Base-by-base conservation (phyloP, 2,113 vertebrate genomes). In the Colaptes auratus region DNA sequence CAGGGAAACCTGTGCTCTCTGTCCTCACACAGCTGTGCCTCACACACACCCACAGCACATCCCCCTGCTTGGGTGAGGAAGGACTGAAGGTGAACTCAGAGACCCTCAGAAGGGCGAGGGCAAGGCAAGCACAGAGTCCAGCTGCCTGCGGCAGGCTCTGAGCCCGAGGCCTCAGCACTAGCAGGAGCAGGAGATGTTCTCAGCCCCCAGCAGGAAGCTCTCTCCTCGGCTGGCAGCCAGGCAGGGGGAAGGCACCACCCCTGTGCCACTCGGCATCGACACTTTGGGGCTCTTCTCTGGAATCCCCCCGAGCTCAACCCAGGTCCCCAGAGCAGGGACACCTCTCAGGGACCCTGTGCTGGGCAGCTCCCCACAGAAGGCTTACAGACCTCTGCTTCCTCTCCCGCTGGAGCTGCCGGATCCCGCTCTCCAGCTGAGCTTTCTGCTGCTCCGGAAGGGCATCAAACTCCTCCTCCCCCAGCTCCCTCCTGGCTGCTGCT, bases 381-480 rank as follows among this genome's bases (percentile, higher is more conserved):
- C 48, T 78, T 70, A 78, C 96, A 74, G 75, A 99, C 99, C 97
- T 98, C 86, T 94, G 94, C 48, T 95, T 98, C 76, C 92, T 93
- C 46, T 98, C 94, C 25, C 35, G 79, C 12, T 98, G 69, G 10
- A 79, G 91, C 75, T 96, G 82, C 86, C 92, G 89, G 9, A 98
- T 61, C 52, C 60, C 58, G 23, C 87, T 31, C 48, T 98, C 82
- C 12, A 98, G 94, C 0, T 1, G 5, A 36, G 90, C 65, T 63
- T 98, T 98, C 82, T 98, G 88, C 50, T 98, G 96, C 30, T 98
- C 94, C 3, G 98, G 95, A 59, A 99, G 93, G 35, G 97, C 97
- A 1, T 98, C 97, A 9, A 98, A 99, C 23, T 98, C 96, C 0
- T 99, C 98, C 60, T 99, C 98, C 61, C 98, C 98, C 94, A 98